Evolutionary conservation across 2,797 vertebrate species (phyloP).

Genomic region (Pempheris klunzingeri): DNA sequence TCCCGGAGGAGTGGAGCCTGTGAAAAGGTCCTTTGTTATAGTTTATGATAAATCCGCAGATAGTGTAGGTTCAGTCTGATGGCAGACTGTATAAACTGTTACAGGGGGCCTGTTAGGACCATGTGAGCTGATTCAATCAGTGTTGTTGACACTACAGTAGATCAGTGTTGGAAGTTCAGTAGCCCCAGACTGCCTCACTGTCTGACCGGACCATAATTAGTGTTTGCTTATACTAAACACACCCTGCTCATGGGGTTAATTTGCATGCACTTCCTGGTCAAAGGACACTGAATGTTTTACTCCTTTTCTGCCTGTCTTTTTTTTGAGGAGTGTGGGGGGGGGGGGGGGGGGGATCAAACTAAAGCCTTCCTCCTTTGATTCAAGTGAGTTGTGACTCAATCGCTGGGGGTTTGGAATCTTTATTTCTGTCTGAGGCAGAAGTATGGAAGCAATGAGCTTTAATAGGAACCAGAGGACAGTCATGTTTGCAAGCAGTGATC

Average conservation of each 20-base stretch:
- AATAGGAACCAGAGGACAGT: conserved; percentile 82
- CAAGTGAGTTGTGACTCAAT: conserved; percentile 71
- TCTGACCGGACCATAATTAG: conserved; percentile 81
- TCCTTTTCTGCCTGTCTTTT: conserved; percentile 26
- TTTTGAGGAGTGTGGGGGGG: too few species aligned
- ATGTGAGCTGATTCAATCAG: conserved; percentile 79
- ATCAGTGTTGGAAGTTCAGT: conserved; percentile 78
- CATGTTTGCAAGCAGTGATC: conserved; percentile 72
- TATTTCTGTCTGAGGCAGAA: conserved; percentile 76
- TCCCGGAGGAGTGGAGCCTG: conserved; percentile 77
- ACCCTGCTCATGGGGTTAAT: conserved; percentile 75
- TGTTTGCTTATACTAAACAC: conserved; percentile 86
- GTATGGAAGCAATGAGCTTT: conserved; percentile 82
- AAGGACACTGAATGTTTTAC: conserved; percentile 67
- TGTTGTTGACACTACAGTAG: conserved; percentile 83
- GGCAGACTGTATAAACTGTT: conserved; percentile 63
- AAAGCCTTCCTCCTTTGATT: conserved; percentile 72
- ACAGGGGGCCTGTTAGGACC: conserved; percentile 68
- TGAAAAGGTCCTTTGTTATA: conserved; percentile 85
- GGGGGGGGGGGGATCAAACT: conserved; percentile 53
- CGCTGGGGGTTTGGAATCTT: conserved; percentile 72
- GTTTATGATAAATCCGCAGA: conserved; percentile 85
- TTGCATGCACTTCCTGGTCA: conserved; percentile 83
- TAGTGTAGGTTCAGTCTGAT: conserved; percentile 70
- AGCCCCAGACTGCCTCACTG: conserved; percentile 70